Conservation (phyloP, 2,113 vertebrate species). For the Cheilinus undulatus region DNA sequence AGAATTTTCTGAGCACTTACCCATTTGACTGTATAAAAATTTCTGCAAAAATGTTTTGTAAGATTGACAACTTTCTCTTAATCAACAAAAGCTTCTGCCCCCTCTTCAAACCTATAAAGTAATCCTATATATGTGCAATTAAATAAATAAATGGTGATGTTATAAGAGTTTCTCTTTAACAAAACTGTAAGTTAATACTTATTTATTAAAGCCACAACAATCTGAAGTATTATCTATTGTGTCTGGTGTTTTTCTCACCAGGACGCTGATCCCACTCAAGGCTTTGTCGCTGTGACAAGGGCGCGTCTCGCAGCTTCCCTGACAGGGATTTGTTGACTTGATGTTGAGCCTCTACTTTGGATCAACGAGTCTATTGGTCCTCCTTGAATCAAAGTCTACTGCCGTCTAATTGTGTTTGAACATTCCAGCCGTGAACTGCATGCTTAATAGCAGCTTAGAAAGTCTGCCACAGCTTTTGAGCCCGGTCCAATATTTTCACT, state of each 20-base stretch:
- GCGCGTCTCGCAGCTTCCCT: slow-evolving; percentile 52
- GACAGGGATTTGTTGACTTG: slow-evolving; percentile 78
- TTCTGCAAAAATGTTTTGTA: too few relatives aligned
- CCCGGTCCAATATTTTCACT: slow-evolving; percentile 38
- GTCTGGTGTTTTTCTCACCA: slow-evolving; percentile 1
- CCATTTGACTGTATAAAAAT: too few relatives aligned
- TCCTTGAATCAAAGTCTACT: slow-evolving; percentile 75
- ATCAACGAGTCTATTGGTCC: slow-evolving; percentile 73
- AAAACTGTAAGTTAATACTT: slow-evolving; percentile 3
- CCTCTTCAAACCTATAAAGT: too few relatives aligned
- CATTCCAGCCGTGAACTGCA: slow-evolving; percentile 74
- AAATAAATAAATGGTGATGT: too few relatives aligned
- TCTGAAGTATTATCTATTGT: slow-evolving; percentile 38
- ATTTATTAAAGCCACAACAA: slow-evolving; percentile 26
- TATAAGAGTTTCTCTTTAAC: too few relatives aligned
- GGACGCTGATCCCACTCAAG: slow-evolving; percentile 54
- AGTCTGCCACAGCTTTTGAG: slow-evolving; percentile 35
- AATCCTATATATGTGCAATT: too few relatives aligned
- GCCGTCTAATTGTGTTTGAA: slow-evolving; percentile 80
- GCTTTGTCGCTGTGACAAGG: slow-evolving; percentile 75
- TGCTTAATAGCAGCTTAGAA: slow-evolving; percentile 75
- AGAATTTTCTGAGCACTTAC: too few relatives aligned
- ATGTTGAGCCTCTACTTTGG: slow-evolving; percentile 77
- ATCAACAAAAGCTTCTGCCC: too few relatives aligned
- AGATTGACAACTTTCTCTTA: too few relatives aligned